Evolutionary conservation across 2,888 invertebrate species (phyloP).

Genomic region (Torymus texanus): DNA sequence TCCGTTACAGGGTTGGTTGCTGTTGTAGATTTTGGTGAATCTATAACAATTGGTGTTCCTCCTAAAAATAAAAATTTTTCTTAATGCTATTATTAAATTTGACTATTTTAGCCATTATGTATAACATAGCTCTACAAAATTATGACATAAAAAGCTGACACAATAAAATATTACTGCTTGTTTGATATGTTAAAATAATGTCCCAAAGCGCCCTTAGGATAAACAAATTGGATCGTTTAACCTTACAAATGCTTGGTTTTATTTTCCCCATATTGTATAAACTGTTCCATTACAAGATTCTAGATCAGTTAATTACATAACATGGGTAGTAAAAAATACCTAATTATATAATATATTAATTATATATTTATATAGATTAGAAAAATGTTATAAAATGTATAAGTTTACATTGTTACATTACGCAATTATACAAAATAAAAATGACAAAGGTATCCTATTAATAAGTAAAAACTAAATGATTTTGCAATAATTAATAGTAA

Average conservation of each 20-base stretch:
- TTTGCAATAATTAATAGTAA: too few species aligned
- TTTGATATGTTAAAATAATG: not conserved
- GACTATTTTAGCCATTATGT: slow-evolving; percentile 16
- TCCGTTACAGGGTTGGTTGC: slow-evolving; percentile 60
- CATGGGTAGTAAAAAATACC: not conserved
- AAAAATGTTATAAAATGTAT: too few species aligned
- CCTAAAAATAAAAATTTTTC: slow-evolving; percentile 71
- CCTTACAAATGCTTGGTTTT: slow-evolving; percentile 56
- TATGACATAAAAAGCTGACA: slow-evolving; percentile 25
- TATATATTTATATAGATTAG: too few species aligned
- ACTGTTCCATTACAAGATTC: slow-evolving; percentile 45
- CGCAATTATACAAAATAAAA: too few species aligned
- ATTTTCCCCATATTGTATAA: slow-evolving; percentile 55
- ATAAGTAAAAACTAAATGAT: too few species aligned
- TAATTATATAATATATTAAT: too few species aligned
- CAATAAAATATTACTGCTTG: slow-evolving; percentile 3
- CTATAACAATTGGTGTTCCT: slow-evolving; percentile 74
- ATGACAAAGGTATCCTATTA: too few species aligned
- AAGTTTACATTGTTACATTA: too few species aligned
- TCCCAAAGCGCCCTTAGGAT: slow-evolving; percentile 50
- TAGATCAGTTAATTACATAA: slow-evolving; percentile 30
- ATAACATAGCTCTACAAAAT: slow-evolving; percentile 18
- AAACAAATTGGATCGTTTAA: slow-evolving; percentile 45
- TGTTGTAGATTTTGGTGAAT: slow-evolving; percentile 66
- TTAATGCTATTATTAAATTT: not conserved